Evolutionary conservation across 2,113 vertebrate genomes (phyloP), one percentile per base, ranked within the genome.

Genomic region (Microtus oregoni): DNA sequence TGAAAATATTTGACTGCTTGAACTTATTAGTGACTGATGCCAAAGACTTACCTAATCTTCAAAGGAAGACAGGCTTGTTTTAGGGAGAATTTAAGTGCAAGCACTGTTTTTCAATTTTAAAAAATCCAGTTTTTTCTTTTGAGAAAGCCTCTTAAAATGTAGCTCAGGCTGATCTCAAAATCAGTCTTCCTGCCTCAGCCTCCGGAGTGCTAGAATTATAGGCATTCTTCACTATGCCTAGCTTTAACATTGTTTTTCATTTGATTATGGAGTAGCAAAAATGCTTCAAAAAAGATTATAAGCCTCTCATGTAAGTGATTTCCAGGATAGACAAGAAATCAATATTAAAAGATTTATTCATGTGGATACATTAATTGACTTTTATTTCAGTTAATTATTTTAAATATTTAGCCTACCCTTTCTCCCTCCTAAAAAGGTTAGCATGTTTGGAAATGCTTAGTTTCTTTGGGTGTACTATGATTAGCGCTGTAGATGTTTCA

Each of bases 191-290:
- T 58, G 24, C 24, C 50, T 88, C 47, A 73, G 86, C 86, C 68
- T 73, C 50, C n/a, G 44, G 35, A 58, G 68, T 89, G 35, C 65
- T 73, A 41, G 22, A 47, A 55, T 58, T n/a, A 52, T 10, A 70
- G 85, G 67, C 19, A 14, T 70, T 38, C 1, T 7, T n/a, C 50
- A 41, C 7, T 24, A 41, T 30, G 2, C 28, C 9, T 47, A 41
- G 15, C 19, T 63, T 32, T 94, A 72, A 20, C 17, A 75, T 76
- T 81, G 10, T 41, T 96, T 95, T 94, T 82, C 65, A 88, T 86
- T 97, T 97, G 83, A 73, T 77, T 3, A 78, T 92, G 68, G 15
- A n/a, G 4, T 92, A 88, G 41, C 72, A 96, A 88, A 96, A 93
- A 67, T 82, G 58, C 41, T 91, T 24, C 10, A 68, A 50, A 86